These are phyloP conservation scores for Drosophila sechellia DNA, from an alignment of 1,140 invertebrate genomes.

Conservation along the genomic window DNA sequence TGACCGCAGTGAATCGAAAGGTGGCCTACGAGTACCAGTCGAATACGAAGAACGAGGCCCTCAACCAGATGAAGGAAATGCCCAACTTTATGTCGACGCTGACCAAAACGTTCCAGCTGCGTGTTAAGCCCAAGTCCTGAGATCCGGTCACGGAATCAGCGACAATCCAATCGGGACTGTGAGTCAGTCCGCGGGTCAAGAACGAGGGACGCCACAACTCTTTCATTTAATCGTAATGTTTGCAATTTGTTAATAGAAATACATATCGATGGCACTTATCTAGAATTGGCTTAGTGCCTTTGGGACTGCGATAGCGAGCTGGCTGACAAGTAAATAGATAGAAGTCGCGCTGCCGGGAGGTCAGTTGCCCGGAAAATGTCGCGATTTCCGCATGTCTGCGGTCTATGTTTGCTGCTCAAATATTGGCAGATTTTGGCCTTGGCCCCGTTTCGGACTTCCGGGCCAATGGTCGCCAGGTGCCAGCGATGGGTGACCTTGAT, in stretches of 20 bases:
- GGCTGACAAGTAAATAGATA: slow-evolving; percentile 12
- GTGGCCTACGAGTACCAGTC: slow-evolving; percentile 89
- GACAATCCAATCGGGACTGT: slow-evolving; percentile 13
- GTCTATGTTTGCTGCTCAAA: slow-evolving; percentile 54
- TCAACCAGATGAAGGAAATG: slow-evolving; percentile 90
- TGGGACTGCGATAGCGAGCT: slow-evolving; percentile 54
- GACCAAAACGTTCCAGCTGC: slow-evolving; percentile 86
- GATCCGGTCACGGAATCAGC: slow-evolving; percentile 3
- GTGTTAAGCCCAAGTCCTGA: slow-evolving; percentile 60
- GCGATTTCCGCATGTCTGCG: slow-evolving; percentile 60
- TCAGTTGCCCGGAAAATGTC: slow-evolving; percentile 59
- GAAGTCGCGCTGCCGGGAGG: not conserved
- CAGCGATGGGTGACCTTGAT: slow-evolving; percentile 28
- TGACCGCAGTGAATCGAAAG: slow-evolving; percentile 88
- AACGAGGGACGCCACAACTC: slow-evolving; percentile 12
- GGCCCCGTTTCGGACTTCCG: slow-evolving; percentile 42
- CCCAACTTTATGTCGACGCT: slow-evolving; percentile 90
- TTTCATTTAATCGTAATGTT: slow-evolving; percentile 60
- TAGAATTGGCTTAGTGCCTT: slow-evolving; percentile 65
- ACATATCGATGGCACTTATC: slow-evolving; percentile 65
- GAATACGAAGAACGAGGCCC: slow-evolving; percentile 86
- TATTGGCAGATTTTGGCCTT: slow-evolving; percentile 58
- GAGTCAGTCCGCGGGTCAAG: slow-evolving; percentile 8
- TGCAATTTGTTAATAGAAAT: slow-evolving; percentile 64
- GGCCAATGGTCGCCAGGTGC: slow-evolving; percentile 11